Evolutionary conservation across 2,113 vertebrate genomes (phyloP), one percentile per base, ranked within the genome.

Genomic region (Sorex fumeus): DNA sequence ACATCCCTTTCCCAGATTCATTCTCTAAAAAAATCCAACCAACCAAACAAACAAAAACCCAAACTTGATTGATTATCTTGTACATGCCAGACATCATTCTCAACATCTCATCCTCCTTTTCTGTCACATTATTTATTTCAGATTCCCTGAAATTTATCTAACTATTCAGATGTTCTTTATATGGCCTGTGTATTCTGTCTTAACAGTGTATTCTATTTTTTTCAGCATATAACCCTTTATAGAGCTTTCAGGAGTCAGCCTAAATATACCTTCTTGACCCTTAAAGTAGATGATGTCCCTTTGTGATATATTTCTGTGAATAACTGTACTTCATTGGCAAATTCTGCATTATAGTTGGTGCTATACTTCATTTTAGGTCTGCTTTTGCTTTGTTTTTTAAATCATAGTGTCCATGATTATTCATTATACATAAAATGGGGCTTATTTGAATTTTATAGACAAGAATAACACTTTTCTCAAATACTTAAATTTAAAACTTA

Each of bases 261-360:
- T 79, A 84, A 84, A 79, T 70, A 53, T 76, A 30, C 8, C 27
- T 72, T 10, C 43, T 82, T 90, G 9, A 72, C 13, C 3, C 23
- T 60, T 50, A 80, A 93, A 40, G 13, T 53, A 0, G 19, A 84
- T 76, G 7, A 83, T 7, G 19, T 40, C 4, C 60, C 36, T 28
- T 36, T 90, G 21, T 88, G 25, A n/a, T 77, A 40, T 77, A 12
- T 82, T 90, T 80, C 84, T 93, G 23, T 57, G 81, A 84, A 87
- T 83, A 66, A 12, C 47, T 47, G 10, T 28, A 34, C 15, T 84
- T 91, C 36, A n/a, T 8, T 15, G 32, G 75, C 40, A 36, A 86
- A 92, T 62, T 80, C n/a, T 67, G 5, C 25, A 23, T 66, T 79
- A 62, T 21, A 64, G 2, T n/a, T 60, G 30, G 16, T 78, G 3